Conservation (phyloP, 2,797 vertebrate species). For the Sardinella longiceps region DNA sequence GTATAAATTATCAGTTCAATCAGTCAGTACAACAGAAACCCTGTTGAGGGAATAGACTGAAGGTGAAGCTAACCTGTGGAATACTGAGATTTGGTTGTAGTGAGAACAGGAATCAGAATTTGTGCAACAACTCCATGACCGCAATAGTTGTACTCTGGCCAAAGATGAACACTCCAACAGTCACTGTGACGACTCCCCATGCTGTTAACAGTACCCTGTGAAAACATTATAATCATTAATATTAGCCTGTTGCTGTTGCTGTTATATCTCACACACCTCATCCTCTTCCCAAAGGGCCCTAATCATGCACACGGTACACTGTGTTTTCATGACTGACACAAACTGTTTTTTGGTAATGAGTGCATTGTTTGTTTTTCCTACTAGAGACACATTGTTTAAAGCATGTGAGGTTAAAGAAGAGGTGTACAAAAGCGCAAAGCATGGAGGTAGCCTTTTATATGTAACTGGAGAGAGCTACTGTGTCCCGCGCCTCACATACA, state of each 20-base stretch:
- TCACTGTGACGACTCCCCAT: conserved; percentile 92
- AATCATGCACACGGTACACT: no score
- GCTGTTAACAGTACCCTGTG: conserved; percentile 75
- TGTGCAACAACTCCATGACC: conserved; percentile 48
- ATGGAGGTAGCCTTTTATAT: no score
- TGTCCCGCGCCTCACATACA: no score
- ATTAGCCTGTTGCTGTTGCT: not conserved
- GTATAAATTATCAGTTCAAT: not conserved
- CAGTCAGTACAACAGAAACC: not conserved
- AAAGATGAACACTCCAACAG: conserved; percentile 91
- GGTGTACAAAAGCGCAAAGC: no score
- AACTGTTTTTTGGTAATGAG: no score
- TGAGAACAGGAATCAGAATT: conserved; percentile 36
- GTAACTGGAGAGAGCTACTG: no score
- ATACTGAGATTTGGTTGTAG: not conserved
- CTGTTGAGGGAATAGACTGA: not conserved
- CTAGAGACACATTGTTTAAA: no score
- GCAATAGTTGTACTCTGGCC: conserved; percentile 90
- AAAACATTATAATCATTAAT: not conserved
- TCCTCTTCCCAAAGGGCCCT: no score
- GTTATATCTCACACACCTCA: not conserved
- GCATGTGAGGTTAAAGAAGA: no score
- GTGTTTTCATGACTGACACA: no score
- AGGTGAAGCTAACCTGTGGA: not conserved
- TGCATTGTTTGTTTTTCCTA: no score